A percentile compares a stretch with the other conserved stretches of the same genome.
Evolutionary conservation across 2,797 vertebrate species (phyloP).

Genomic region (Neoniphon sammara): DNA sequence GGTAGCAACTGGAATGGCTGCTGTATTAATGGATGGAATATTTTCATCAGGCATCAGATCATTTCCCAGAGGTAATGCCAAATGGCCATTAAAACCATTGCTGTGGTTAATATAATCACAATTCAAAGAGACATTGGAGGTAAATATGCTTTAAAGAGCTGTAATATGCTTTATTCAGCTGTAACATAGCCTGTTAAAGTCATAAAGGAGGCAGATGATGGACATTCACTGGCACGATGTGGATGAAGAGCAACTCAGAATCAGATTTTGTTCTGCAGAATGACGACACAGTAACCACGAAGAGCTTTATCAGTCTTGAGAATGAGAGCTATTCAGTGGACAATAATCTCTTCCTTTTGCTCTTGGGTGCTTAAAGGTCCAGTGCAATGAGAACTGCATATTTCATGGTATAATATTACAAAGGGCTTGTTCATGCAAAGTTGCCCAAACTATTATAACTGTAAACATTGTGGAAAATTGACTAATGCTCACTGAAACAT

Average conservation of each 20-base stretch:
- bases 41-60: neutral
- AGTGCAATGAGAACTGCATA: too few relatives aligned
- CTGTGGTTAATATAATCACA: slow-evolving; percentile 4
- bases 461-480: too few relatives aligned
- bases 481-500: too few relatives aligned
- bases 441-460: too few relatives aligned
- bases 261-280: slow-evolving; percentile 25
- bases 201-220: too few relatives aligned
- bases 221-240: neutral
- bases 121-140: slow-evolving; percentile 7
- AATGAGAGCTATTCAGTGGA: slow-evolving; percentile 49
- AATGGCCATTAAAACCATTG: neutral
- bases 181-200: slow-evolving; percentile 5
- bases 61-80: neutral
- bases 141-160: neutral
- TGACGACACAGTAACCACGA: slow-evolving; percentile 42
- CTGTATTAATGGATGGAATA: neutral
- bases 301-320: slow-evolving; percentile 48
- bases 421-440: too few relatives aligned
- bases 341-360: slow-evolving; percentile 60
- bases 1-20: neutral
- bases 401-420: too few relatives aligned
- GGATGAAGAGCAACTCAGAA: neutral
- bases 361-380: slow-evolving; percentile 30
- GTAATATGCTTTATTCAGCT: slow-evolving; percentile 10